These are phyloP conservation scores for Leptinotarsa undecemlineata DNA, from an alignment of 1,140 invertebrate species.

Conservation along the genomic window DNA sequence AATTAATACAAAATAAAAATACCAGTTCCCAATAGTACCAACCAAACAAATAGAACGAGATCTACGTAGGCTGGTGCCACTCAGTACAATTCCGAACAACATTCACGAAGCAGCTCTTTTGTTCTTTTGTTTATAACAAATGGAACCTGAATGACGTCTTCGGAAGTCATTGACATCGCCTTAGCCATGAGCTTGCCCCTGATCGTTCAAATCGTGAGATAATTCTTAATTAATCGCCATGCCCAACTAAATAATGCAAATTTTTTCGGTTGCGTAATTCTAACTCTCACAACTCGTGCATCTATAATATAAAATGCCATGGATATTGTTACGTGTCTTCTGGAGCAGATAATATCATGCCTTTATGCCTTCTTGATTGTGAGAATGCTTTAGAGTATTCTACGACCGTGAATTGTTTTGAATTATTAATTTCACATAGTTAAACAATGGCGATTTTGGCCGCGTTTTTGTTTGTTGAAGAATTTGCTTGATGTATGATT, in stretches of 20 bases:
- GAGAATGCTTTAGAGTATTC: too few relatives aligned
- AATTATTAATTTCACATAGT: too few relatives aligned
- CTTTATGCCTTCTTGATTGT: too few relatives aligned
- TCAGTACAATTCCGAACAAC: not conserved
- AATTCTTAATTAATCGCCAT: conserved; percentile 17
- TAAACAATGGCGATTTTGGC: too few relatives aligned
- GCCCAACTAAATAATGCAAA: conserved; percentile 23
- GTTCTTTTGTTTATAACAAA: conserved; percentile 24
- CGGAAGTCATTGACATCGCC: conserved; percentile 15
- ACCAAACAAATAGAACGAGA: too few relatives aligned
- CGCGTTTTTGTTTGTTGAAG: too few relatives aligned
- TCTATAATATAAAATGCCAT: conserved; percentile 12
- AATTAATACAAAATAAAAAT: too few relatives aligned
- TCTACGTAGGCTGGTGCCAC: not conserved
- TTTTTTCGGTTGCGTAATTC: conserved; percentile 21
- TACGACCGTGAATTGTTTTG: too few relatives aligned
- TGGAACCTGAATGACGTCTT: conserved; percentile 10
- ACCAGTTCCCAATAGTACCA: too few relatives aligned
- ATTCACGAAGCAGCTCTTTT: conserved; percentile 1
- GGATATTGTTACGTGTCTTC: not conserved
- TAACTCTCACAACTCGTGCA: conserved; percentile 17
- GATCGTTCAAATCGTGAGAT: conserved; percentile 23
- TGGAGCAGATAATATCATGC: not conserved
- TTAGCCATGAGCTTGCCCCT: conserved; percentile 22
- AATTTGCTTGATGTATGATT: too few relatives aligned